Percentiles rank a stretch among this genome's conserved stretches.
phyloP scores from a whole-genome alignment of 1,140 invertebrate species.

The Drosophila subobscura region DNA sequence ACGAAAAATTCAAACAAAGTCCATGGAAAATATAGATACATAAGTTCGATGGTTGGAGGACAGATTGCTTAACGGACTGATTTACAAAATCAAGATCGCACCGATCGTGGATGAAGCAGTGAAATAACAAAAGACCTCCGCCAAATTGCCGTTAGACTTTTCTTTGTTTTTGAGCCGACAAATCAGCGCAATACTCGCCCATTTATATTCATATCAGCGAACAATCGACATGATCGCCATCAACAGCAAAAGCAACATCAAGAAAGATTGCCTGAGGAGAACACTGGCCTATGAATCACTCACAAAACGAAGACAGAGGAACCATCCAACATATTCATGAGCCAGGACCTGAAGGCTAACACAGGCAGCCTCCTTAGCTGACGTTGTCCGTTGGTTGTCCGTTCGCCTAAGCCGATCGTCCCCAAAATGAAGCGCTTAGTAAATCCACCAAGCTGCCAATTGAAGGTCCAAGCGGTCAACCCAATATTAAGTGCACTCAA shows the following conservation, averaged over 20 bases:
- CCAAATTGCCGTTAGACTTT: constrained; percentile 68
- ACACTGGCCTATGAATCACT: constrained; percentile 65
- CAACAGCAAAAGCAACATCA: constrained; percentile 16
- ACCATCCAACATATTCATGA: constrained; percentile 26
- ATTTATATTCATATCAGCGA: constrained; percentile 65
- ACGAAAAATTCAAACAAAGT: neutral
- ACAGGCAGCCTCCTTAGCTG: constrained; percentile 1
- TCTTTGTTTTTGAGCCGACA: constrained; percentile 74
- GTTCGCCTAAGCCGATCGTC: constrained; percentile 14
- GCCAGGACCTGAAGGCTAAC: constrained; percentile 14
- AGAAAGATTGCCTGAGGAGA: constrained; percentile 40
- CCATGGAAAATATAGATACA: too few species aligned
- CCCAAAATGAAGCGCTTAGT: constrained; percentile 10
- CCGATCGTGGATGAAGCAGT: constrained; percentile 29
- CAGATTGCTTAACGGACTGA: constrained; percentile 17
- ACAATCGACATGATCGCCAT: constrained; percentile 68
- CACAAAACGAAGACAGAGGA: constrained; percentile 25
- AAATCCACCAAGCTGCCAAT: neutral
- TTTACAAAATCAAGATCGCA: constrained; percentile 49
- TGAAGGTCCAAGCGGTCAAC: constrained; percentile 16
- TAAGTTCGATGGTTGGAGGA: neutral
- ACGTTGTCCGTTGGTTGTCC: neutral
- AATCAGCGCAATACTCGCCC: constrained; percentile 63
- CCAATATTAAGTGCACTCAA: neutral
- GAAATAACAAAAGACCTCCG: constrained; percentile 30